phyloP scores from a whole-genome alignment of 2,113 vertebrate species.

The Macrotis lagotis region DNA sequence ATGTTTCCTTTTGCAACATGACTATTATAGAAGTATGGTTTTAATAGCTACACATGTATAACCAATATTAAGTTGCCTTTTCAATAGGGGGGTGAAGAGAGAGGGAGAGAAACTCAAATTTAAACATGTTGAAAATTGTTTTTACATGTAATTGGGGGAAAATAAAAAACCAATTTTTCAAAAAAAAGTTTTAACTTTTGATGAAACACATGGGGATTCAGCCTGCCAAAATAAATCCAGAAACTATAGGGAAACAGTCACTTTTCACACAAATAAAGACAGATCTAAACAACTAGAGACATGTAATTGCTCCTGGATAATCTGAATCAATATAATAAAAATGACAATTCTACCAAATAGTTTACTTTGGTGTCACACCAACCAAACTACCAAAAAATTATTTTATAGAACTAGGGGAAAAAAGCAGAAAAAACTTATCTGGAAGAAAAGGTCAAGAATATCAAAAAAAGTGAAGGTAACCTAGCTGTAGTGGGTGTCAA shows the following conservation, averaged over 20 bases:
- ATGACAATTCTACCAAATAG: background rate
- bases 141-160: background rate
- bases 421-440: background rate
- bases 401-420: background rate
- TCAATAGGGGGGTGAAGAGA: background rate
- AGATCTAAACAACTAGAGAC: background rate
- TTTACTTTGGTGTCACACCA: background rate
- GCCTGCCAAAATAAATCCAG: background rate
- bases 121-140: background rate
- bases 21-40: background rate
- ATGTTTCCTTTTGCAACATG: background rate
- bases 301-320: background rate
- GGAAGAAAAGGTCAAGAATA: background rate
- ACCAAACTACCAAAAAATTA: background rate
- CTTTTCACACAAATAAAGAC: background rate
- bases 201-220: background rate
- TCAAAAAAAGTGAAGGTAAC: background rate
- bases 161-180: background rate
- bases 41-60: background rate
- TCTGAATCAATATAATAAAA: background rate
- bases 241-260: background rate
- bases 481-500: background rate
- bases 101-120: background rate
- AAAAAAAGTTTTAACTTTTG: background rate
- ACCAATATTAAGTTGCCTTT: background rate